Evolutionary conservation across 2,113 vertebrate genomes (phyloP).

Genomic region (Ellobius talpinus): DNA sequence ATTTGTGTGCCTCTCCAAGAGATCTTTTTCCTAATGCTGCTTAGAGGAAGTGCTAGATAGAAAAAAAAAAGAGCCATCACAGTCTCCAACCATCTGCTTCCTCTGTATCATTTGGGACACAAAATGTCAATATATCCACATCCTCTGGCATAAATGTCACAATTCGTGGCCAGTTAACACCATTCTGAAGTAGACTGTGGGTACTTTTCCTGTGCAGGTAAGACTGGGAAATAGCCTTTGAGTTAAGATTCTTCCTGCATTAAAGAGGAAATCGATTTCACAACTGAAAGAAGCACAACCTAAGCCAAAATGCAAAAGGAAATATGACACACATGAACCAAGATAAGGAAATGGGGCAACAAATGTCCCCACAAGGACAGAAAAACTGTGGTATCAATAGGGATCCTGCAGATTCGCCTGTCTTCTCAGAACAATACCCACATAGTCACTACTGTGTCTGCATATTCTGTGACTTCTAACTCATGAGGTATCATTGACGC

Average conservation of each 20-base stretch:
- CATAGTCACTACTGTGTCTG: not conserved
- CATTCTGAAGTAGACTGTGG: not conserved
- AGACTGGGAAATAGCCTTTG: not conserved
- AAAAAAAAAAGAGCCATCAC: not conserved
- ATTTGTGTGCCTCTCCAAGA: not conserved
- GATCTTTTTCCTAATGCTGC: not conserved
- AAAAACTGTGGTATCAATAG: not conserved
- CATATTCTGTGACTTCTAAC: not conserved
- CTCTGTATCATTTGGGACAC: not conserved
- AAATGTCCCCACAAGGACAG: not conserved
- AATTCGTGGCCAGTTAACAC: not conserved
- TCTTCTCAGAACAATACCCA: not conserved
- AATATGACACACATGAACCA: not conserved
- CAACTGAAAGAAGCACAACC: not conserved
- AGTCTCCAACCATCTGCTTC: not conserved
- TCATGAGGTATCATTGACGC: accelerated
- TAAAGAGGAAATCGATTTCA: not conserved
- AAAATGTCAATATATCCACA: not conserved
- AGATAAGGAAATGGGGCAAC: not conserved
- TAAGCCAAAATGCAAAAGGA: not conserved
- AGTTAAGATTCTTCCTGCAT: not conserved
- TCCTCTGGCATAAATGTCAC: not conserved
- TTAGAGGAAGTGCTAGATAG: not conserved
- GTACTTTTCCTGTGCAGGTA: not conserved
- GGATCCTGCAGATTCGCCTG: not conserved